Base-by-base conservation (phyloP, 2,797 vertebrate species). In the Halcyon badia region DNA sequence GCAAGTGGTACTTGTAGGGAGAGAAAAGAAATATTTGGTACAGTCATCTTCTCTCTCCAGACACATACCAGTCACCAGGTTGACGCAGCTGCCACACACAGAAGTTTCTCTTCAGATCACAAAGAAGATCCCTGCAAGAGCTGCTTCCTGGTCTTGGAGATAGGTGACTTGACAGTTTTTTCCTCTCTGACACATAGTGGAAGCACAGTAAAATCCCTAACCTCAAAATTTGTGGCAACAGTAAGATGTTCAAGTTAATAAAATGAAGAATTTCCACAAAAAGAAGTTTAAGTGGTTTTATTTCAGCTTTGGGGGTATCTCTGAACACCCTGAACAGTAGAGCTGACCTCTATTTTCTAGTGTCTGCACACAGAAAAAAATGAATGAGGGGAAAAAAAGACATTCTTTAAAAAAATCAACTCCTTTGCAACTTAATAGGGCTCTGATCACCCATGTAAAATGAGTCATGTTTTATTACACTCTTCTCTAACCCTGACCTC, bases 401-500 rank as follows among this genome's bases (percentile, higher is more conserved):
- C 83, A 58, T 95, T 86, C 89, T 91, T 87, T 69, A 33, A 94
- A 95, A 95, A 96, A 91, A 95, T 95, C 84, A 94, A 93, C 94
- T 94, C 73, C 62, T 95, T 95, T 80, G 61, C 92, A 94, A 94
- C 89, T 96, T 97, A 96, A 96, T 87, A 87, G 41, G 89, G 76
- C 91, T 96, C 95, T 97, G 93, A 87, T 97, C 83, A 97, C 64
- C 90, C 89, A 84, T 86, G 91, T 88, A 97, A 97, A 96, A 96
- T 93, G 85, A 95, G 89, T 95, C 72, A 87, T 81, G 83, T 95
- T 97, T 96, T 96, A 95, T 95, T 96, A 92, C 89, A 76, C 79
- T 97, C 96, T 90, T 90, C 83, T 93, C 87, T 97, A 95, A 83
- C 95, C 97, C 94, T 95, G 96, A 97, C 94, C 83, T 93, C 85